Evolutionary conservation across 2,888 invertebrate species (phyloP), one percentile per base, ranked within the genome.

Genomic region (Drosophila atripex): DNA sequence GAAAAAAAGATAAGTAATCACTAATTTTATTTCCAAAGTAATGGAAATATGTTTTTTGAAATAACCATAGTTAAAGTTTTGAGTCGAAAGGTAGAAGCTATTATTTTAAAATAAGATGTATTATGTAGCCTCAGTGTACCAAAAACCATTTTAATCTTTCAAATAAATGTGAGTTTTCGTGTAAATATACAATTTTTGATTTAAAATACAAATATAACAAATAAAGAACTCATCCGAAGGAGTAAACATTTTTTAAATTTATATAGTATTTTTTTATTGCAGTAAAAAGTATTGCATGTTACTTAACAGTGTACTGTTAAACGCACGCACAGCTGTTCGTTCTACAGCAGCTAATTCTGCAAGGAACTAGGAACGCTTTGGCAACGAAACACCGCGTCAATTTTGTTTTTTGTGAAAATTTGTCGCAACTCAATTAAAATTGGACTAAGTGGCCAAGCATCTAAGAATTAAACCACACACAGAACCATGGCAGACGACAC

Each of bases 401-500:
- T 63, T 60, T 53, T 28, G 25, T 46, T 55, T 25, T 30, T 4
- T 8, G 6, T 2, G 8, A 3, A 46, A 56, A 61, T 60, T 61
- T 60, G 69, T 35, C 3, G 12, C 49, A 50, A 59, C n/a, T 21
- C 1, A 7, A 14, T 35, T n/a, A n/a, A 35, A 35, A 14, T n/a
- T 6, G 7, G 35, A n/a, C 35, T n/a, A 35, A 35, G 14, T 14
- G 35, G 7, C n/a, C n/a, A n/a, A 14, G 5, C 3, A 32, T 3
- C 12, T 18, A 9, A 18, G 16, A 21, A 43, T 32, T 32, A 32
- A 21, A 12, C 18, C 14, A 2, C n/a, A 14, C 16, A 28, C 39
- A 60, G 52, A 3, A 70, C 8, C 7, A 94, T 94, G 94, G 94
- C 94, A 80, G 95, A 94, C 70, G 94, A 94, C 78, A 90, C 92